Conservation (phyloP, 2,888 invertebrate species). For the Drosophila colorata region DNA sequence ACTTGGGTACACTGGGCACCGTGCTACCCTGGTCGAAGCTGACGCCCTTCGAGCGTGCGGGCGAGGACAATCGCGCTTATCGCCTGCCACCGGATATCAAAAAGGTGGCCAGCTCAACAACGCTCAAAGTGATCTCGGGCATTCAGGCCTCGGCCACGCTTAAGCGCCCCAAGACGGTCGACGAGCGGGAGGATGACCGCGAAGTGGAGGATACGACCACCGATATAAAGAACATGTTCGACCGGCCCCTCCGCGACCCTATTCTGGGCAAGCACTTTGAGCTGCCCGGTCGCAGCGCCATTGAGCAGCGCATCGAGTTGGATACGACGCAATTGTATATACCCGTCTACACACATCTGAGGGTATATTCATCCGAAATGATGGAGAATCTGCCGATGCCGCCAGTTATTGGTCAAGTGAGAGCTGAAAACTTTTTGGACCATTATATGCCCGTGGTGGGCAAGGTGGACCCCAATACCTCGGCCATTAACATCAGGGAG, state of each 20-base stretch:
- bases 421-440: slow-evolving; percentile 75
- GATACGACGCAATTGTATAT: slow-evolving; percentile 89
- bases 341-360: slow-evolving; percentile 89
- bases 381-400: slow-evolving; percentile 87
- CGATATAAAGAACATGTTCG: slow-evolving; percentile 84
- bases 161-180: slow-evolving; percentile 36
- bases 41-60: slow-evolving; percentile 85
- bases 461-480: slow-evolving; percentile 43
- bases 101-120: slow-evolving; percentile 91
- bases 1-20: slow-evolving; percentile 91
- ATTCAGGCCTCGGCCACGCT: slow-evolving; percentile 24
- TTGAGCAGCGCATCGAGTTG: slow-evolving; percentile 86
- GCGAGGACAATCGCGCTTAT: slow-evolving; percentile 82
- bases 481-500: slow-evolving; percentile 52
- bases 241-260: slow-evolving; percentile 86
- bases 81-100: slow-evolving; percentile 91
- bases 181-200: slow-evolving; percentile 56
- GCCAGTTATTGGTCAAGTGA: slow-evolving; percentile 85
- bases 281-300: slow-evolving; percentile 85
- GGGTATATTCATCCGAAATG: slow-evolving; percentile 87
- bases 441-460: slow-evolving; percentile 65
- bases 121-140: slow-evolving; percentile 88
- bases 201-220: slow-evolving; percentile 37
- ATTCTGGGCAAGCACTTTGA: slow-evolving; percentile 87
- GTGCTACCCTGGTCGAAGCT: slow-evolving; percentile 88